Evolutionary conservation across 1,140 invertebrate genomes (phyloP).

Genomic region (Saccostrea echinata): DNA sequence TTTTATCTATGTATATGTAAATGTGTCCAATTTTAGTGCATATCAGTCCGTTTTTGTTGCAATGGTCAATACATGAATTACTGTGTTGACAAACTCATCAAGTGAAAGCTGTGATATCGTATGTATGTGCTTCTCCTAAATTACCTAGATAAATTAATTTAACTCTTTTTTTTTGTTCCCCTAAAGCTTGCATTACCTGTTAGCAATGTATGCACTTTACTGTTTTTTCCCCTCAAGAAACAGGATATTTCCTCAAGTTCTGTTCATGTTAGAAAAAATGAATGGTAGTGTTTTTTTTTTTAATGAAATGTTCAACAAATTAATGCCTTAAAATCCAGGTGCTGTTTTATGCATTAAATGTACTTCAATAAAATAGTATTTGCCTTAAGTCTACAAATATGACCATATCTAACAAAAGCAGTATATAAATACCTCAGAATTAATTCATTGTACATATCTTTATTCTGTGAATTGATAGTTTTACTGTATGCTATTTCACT

Average conservation of each 20-base stretch:
- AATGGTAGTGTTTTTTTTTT: background rate
- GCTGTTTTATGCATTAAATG: background rate
- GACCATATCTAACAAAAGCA: background rate
- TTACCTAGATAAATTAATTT: no score
- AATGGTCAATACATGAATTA: background rate
- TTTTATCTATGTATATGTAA: background rate
- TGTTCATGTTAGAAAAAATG: background rate
- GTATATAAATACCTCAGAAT: background rate
- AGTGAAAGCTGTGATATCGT: conserved; percentile 23
- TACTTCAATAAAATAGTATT: background rate
- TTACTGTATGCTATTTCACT: background rate
- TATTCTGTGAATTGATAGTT: background rate
- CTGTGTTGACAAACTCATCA: conserved; percentile 18
- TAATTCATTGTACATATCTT: no score
- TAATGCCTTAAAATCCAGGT: background rate
- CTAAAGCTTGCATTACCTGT: background rate
- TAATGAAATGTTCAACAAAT: background rate
- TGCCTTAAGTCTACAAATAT: background rate
- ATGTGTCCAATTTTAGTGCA: background rate
- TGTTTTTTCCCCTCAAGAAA: background rate
- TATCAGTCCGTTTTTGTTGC: conserved; percentile 29
- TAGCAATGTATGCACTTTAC: background rate
- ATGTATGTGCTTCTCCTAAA: background rate
- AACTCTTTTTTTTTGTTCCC: background rate
- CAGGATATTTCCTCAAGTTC: background rate